Percentiles rank a stretch among this genome's conserved stretches.
Evolutionary conservation across 2,113 vertebrate species (phyloP).

Genomic region (Micromys minutus): DNA sequence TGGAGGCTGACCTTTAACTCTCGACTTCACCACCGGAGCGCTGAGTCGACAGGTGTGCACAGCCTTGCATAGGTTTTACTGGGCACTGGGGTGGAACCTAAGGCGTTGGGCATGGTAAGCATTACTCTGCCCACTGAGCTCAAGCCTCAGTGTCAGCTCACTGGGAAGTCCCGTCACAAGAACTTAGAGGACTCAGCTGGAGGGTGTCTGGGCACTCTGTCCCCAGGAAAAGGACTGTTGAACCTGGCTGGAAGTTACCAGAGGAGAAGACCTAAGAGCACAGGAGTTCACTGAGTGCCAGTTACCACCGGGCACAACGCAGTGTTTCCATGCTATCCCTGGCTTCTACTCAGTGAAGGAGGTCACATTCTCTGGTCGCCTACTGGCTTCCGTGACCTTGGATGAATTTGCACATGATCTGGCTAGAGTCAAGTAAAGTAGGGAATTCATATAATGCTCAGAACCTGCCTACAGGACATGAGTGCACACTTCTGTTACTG

Average conservation of each 20-base stretch:
- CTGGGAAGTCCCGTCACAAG: neutral
- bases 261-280: neutral
- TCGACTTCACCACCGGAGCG: neutral
- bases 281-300: neutral
- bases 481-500: neutral
- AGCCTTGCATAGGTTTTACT: neutral
- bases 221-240: neutral
- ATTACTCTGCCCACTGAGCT: neutral
- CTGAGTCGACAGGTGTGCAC: neutral
- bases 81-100: neutral
- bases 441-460: neutral
- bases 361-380: neutral
- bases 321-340: fast-evolving
- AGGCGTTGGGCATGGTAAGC: too few species aligned
- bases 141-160: neutral
- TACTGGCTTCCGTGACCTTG: neutral
- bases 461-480: neutral
- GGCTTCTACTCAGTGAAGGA: neutral
- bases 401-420: neutral
- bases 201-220: neutral
- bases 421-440: neutral
- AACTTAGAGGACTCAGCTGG: neutral
- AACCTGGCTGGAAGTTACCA: neutral
- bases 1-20: neutral
- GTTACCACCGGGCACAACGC: fast-evolving